Conservation (phyloP, 2,797 vertebrate species). For the Perdix hodgsoniae region DNA sequence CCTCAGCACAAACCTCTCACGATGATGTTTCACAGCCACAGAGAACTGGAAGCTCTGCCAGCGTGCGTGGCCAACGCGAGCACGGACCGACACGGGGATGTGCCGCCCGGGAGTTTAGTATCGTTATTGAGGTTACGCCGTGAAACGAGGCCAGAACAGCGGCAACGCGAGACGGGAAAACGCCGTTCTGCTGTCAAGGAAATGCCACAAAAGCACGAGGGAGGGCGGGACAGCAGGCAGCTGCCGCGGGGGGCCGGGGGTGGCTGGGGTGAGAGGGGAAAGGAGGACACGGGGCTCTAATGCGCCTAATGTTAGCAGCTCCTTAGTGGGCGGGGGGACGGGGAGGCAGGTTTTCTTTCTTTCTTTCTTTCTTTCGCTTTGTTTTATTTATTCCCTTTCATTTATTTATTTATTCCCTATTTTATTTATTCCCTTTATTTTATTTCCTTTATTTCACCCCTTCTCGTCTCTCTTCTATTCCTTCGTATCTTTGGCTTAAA, state of each 20-base stretch:
- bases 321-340: too few species aligned
- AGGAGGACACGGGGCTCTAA: neutral
- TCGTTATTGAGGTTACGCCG: neutral
- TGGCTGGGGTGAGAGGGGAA: neutral
- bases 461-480: too few species aligned
- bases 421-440: too few species aligned
- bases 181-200: conserved; percentile 43
- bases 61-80: rapidly evolving
- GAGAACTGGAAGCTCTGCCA: neutral
- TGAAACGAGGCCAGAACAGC: conserved; percentile 39
- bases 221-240: neutral
- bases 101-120: neutral
- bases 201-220: conserved; percentile 9
- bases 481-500: too few species aligned
- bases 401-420: too few species aligned
- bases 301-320: too few species aligned
- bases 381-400: too few species aligned
- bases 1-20: neutral
- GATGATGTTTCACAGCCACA: neutral
- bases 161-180: neutral
- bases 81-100: rapidly evolving
- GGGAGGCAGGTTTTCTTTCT: too few species aligned
- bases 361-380: too few species aligned
- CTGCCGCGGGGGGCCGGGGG: neutral
- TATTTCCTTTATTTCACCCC: too few species aligned